Evolutionary conservation across 2,113 vertebrate genomes (phyloP).

Genomic region (Natator depressus): DNA sequence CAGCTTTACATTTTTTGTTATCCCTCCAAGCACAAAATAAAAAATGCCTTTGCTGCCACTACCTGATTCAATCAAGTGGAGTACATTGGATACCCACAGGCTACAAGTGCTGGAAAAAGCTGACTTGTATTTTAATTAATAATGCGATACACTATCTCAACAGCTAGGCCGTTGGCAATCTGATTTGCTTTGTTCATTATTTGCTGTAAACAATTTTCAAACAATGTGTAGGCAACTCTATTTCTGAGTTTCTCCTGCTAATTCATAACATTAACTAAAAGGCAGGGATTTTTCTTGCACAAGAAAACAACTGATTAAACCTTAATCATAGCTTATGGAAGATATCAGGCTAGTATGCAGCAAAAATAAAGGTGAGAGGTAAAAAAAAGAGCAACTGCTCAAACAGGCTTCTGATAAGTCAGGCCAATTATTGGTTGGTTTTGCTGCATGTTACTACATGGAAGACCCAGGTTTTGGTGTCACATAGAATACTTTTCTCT

Average conservation of each 20-base stretch:
- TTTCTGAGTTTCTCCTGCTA: conserved; percentile 78
- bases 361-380: neutral
- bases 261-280: conserved; percentile 74
- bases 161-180: conserved; percentile 88
- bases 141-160: conserved; percentile 90
- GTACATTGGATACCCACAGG: conserved; percentile 94
- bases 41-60: conserved; percentile 90
- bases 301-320: conserved; percentile 7
- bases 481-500: no score
- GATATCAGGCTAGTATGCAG: neutral
- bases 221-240: conserved; percentile 81
- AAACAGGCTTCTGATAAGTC: accelerated
- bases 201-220: conserved; percentile 92
- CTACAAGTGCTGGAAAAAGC: conserved; percentile 84
- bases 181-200: conserved; percentile 85
- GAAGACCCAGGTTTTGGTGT: neutral
- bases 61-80: conserved; percentile 99
- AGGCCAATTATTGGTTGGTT: neutral
- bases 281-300: neutral
- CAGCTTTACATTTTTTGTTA: conserved; percentile 88
- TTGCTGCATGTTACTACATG: neutral
- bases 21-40: conserved; percentile 92
- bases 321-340: conserved; percentile 7
- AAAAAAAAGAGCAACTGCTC: neutral
- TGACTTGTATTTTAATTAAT: conserved; percentile 99